A percentile compares a stretch with the other conserved stretches of the same genome.
These are phyloP conservation scores for Sebastes kiyomatsui DNA, from an alignment of 2,797 vertebrate genomes.

Conservation along the genomic window DNA sequence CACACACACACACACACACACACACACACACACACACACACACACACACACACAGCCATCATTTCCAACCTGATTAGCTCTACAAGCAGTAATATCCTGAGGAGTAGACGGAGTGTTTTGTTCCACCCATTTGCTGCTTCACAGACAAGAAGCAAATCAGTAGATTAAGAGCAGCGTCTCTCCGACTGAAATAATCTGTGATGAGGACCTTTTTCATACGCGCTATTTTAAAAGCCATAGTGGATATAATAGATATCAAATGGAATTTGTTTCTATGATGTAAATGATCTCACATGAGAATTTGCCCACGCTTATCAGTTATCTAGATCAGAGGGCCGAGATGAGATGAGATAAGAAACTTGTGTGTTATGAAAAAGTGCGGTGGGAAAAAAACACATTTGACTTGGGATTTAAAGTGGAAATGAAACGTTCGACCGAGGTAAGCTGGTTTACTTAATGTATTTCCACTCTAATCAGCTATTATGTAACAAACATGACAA, in stretches of 20 bases:
- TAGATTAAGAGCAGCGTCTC: slow-evolving; percentile 57
- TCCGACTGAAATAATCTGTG: slow-evolving; percentile 49
- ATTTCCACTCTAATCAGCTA: too few relatives aligned
- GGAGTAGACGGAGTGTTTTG: slow-evolving; percentile 62
- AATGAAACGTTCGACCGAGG: too few relatives aligned
- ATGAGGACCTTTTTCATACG: slow-evolving; percentile 35
- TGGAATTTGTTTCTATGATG: slow-evolving; percentile 20
- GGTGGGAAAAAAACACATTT: background rate
- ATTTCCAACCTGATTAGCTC: slow-evolving; percentile 69
- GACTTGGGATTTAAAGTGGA: background rate
- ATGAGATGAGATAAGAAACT: background rate
- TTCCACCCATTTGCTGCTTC: slow-evolving; percentile 62
- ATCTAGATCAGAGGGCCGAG: background rate
- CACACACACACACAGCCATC: slow-evolving; percentile 18
- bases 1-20: background rate
- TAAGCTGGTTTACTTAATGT: too few relatives aligned
- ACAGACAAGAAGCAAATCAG: slow-evolving; percentile 53
- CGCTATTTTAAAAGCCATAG: slow-evolving; percentile 23
- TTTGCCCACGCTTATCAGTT: background rate
- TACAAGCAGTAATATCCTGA: slow-evolving; percentile 71
- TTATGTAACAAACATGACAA: too few relatives aligned
- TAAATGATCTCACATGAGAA: slow-evolving; percentile 12
- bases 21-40: background rate
- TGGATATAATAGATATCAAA: slow-evolving; percentile 40
- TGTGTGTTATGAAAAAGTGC: background rate